Base-by-base conservation (phyloP, 1,140 invertebrate species). In the Semibalanus balanoides region DNA sequence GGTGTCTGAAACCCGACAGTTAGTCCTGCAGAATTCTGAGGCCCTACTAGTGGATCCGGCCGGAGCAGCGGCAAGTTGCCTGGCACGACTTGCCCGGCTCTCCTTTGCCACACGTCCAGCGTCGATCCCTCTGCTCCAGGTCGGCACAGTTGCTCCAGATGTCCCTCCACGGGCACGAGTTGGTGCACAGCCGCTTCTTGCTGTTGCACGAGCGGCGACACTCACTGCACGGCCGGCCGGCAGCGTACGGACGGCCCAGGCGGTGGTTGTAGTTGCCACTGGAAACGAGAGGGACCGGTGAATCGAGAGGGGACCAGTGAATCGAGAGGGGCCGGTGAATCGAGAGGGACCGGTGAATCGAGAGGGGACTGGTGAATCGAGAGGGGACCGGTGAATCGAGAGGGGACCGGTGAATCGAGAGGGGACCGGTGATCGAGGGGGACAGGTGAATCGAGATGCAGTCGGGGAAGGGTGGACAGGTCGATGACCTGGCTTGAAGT, bases 131-230 rank as follows among this genome's bases (percentile, higher is more conserved):
- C 70, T 82, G 81, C 74, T 87, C 83, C 22, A 93, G 84, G 74
- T 91, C 86, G 69, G 84, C 84, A 81, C 92, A 93, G 82, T 93
- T 93, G 51, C 88, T 87, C 88, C 88, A 93, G 27, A 87, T 83
- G 81, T 93, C 91, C 35, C 86, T 88, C 75, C 86, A 87, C 19
- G 87, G 86, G 82, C 92, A 93, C 0, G 87, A 81, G 85, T 93
- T 93, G 30, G 88, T 89, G 83, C 92, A 93, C 0, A 93, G 86
- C 27, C 31, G 64, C 80, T 87, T 87, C 31, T 85, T 87, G 19
- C 85, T 82, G 74, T 82, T 82, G 82, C 91, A 93, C 76, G 87
- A 82, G n/a, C 86, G 82, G 64, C 87, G 86, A 81, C 92, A 93
- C 30, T 85, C 85, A 28, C 82, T 84, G 80, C 92, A 93, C 0